These are phyloP conservation scores for Andricus quercusramuli DNA, from an alignment of 2,888 invertebrate genomes.

Conservation along the genomic window DNA sequence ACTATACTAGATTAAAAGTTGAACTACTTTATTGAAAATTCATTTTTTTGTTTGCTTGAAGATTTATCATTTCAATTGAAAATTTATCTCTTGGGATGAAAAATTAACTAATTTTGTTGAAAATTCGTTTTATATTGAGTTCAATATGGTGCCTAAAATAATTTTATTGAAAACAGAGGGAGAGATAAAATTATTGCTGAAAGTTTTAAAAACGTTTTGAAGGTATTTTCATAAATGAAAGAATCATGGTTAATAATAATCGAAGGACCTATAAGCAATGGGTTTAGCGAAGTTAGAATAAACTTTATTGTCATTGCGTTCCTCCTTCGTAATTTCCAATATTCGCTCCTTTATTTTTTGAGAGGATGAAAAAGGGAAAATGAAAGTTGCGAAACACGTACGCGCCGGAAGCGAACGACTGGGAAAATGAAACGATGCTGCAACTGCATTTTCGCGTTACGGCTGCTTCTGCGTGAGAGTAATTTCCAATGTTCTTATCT, in stretches of 20 bases:
- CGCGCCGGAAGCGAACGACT: constrained; percentile 19
- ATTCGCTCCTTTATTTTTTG: constrained; percentile 44
- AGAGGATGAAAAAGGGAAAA: constrained; percentile 44
- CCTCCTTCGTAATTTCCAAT: constrained; percentile 58
- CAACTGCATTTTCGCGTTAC: constrained; percentile 46
- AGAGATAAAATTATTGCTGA: not conserved
- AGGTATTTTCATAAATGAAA: not conserved
- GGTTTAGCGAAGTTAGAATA: constrained; percentile 31
- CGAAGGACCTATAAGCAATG: not conserved
- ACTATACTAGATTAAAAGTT: too few relatives aligned
- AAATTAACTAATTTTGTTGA: too few relatives aligned
- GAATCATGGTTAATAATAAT: not conserved
- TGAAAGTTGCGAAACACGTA: constrained; percentile 28
- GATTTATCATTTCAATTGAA: too few relatives aligned
- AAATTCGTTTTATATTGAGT: too few relatives aligned
- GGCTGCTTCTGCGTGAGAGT: constrained; percentile 2
- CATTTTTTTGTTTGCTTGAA: too few relatives aligned
- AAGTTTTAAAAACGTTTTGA: not conserved
- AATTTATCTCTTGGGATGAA: too few relatives aligned
- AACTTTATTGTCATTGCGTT: constrained; percentile 49
- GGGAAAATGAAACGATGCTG: constrained; percentile 54
- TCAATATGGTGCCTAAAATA: too few relatives aligned
- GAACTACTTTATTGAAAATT: too few relatives aligned
- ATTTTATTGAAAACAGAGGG: too few relatives aligned
- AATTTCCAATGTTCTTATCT: constrained; percentile 24